phyloP scores from a whole-genome alignment of 2,797 vertebrate genomes.

The Crossoptilon crossoptilon region DNA sequence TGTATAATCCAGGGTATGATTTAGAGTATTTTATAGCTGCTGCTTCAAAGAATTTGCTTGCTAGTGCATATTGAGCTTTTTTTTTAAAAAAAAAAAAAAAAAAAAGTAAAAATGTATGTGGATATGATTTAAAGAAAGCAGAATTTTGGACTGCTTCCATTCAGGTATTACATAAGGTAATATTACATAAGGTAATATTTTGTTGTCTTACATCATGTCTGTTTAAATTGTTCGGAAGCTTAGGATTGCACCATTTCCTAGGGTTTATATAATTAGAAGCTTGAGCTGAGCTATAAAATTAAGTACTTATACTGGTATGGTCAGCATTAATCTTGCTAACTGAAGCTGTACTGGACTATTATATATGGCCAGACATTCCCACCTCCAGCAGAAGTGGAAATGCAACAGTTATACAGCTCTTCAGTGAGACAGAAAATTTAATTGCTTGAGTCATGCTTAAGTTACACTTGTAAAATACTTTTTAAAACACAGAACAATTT shows the following conservation, averaged over 20 bases:
- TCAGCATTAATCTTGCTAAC: neutral
- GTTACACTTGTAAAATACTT: neutral
- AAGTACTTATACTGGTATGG: neutral
- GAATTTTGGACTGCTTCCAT: neutral
- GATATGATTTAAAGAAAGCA: neutral
- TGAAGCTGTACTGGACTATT: neutral
- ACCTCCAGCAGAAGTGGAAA: neutral
- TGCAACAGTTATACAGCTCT: neutral
- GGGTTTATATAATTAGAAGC: constrained; percentile 45
- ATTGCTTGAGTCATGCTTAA: neutral
- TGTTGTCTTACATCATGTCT: neutral
- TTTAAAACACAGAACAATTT: neutral
- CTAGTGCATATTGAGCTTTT: neutral
- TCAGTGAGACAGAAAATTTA: neutral
- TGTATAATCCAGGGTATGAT: neutral
- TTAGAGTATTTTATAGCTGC: neutral
- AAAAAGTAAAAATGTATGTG: neutral
- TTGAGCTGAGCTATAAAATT: constrained; percentile 10
- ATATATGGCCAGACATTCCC: neutral
- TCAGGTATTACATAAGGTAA: constrained; percentile 26
- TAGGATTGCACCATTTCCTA: constrained; percentile 27
- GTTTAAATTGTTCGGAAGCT: neutral
- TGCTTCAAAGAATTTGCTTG: neutral
- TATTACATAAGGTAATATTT: constrained; percentile 21
- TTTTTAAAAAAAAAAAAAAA: neutral